These are phyloP conservation scores for Numenius phaeopus DNA, from an alignment of 2,797 vertebrate genomes.

Conservation along the genomic window DNA sequence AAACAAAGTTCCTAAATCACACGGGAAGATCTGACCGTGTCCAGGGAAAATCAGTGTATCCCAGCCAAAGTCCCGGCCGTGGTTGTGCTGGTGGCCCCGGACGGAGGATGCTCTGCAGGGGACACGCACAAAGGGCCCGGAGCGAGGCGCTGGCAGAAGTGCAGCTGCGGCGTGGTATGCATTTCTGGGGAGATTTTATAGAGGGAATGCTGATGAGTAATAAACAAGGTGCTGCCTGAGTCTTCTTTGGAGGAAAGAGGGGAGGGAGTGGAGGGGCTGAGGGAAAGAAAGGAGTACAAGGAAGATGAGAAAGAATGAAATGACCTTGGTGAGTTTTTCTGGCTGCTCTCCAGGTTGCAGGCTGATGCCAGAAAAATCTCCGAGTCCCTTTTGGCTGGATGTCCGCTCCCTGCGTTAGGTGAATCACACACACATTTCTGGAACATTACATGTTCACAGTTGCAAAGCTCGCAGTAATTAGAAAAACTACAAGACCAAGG, in stretches of 20 bases:
- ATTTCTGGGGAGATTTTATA: background rate
- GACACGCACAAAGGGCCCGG: rapidly evolving
- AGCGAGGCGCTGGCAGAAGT: background rate
- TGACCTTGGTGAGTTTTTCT: slow-evolving; percentile 66
- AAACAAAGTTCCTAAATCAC: background rate
- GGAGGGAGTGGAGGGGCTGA: background rate
- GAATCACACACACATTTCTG: slow-evolving; percentile 64
- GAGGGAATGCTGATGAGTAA: slow-evolving; percentile 13
- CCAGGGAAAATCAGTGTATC: background rate
- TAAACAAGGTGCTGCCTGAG: slow-evolving; percentile 48
- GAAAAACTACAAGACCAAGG: slow-evolving; percentile 52
- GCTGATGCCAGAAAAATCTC: slow-evolving; percentile 49
- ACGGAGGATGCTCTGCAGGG: rapidly evolving
- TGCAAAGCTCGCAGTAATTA: slow-evolving; percentile 65
- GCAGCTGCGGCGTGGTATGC: background rate
- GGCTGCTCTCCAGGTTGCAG: slow-evolving; percentile 53
- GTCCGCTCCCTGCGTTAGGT: slow-evolving; percentile 28
- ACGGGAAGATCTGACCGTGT: rapidly evolving
- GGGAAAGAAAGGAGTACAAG: background rate
- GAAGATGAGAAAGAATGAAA: slow-evolving; percentile 4
- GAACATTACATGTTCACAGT: slow-evolving; percentile 63
- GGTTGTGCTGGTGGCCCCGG: background rate
- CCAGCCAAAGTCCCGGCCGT: rapidly evolving
- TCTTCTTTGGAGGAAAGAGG: background rate
- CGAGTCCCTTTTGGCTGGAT: slow-evolving; percentile 52